These are phyloP conservation scores for Drosophila histrio DNA, from an alignment of 2,888 invertebrate genomes.

Conservation along the genomic window DNA sequence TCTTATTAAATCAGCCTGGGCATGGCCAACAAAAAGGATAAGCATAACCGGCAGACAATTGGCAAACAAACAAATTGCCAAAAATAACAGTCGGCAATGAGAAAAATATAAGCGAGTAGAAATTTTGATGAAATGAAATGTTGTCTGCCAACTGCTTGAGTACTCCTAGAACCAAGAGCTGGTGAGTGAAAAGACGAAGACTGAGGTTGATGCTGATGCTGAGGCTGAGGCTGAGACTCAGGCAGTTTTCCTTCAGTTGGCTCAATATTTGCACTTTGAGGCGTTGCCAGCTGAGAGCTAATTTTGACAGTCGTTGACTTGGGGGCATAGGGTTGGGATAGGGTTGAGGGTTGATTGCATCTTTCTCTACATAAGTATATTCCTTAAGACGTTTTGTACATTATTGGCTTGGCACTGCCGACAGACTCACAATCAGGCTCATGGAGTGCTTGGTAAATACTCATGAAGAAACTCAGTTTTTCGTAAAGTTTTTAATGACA, in stretches of 20 bases:
- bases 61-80: slow-evolving; percentile 79
- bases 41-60: slow-evolving; percentile 76
- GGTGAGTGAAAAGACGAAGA: neutral
- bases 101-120: slow-evolving; percentile 47
- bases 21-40: slow-evolving; percentile 51
- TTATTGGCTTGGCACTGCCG: slow-evolving; percentile 60
- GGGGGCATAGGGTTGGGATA: neutral
- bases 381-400: slow-evolving; percentile 60
- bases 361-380: slow-evolving; percentile 26
- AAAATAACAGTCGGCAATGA: slow-evolving; percentile 62
- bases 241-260: slow-evolving; percentile 38
- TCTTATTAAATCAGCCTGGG: slow-evolving; percentile 63
- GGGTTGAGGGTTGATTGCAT: slow-evolving; percentile 17
- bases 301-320: slow-evolving; percentile 56
- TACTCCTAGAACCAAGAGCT: neutral
- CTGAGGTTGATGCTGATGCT: neutral
- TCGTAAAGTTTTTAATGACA: slow-evolving; percentile 66
- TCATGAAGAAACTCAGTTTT: slow-evolving; percentile 62
- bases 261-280: slow-evolving; percentile 73
- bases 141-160: slow-evolving; percentile 49
- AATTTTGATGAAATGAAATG: slow-evolving; percentile 59
- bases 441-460: slow-evolving; percentile 69
- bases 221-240: slow-evolving; percentile 15
- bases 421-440: slow-evolving; percentile 57
- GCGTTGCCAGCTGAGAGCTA: slow-evolving; percentile 66